Conservation (phyloP, 2,797 vertebrate genomes). For the Hippocampus kuda region DNA sequence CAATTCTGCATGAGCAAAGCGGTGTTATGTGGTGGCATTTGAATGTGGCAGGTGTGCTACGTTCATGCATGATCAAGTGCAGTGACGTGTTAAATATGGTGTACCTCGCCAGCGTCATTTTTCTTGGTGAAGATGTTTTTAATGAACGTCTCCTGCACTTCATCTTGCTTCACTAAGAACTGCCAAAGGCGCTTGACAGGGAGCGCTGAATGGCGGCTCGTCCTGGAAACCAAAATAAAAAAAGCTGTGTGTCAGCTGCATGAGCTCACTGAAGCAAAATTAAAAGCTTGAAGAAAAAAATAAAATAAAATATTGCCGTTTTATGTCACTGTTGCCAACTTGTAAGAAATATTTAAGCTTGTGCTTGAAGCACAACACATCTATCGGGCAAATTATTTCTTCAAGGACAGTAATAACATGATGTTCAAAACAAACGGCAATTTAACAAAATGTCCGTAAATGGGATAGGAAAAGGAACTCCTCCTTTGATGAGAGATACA, state of each 20-base stretch:
- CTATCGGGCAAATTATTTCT: slow-evolving; percentile 1
- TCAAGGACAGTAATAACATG: neutral
- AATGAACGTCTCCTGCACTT: slow-evolving; percentile 94
- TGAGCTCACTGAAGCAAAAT: slow-evolving; percentile 20
- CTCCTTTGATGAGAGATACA: neutral
- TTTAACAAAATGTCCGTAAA: neutral
- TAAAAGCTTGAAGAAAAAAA: neutral
- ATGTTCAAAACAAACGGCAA: neutral
- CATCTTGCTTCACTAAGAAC: slow-evolving; percentile 90
- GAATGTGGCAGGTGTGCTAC: slow-evolving; percentile 10
- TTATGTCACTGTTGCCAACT: neutral
- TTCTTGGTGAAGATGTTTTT: slow-evolving; percentile 93
- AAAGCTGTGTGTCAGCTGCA: slow-evolving; percentile 8
- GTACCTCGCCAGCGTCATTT: slow-evolving; percentile 77
- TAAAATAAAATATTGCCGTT: neutral
- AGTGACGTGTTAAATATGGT: slow-evolving; percentile 9
- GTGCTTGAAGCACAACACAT: slow-evolving; percentile 1
- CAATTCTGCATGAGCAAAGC: slow-evolving; percentile 1
- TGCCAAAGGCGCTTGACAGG: slow-evolving; percentile 94
- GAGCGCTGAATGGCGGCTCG: slow-evolving; percentile 71
- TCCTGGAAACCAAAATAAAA: slow-evolving; percentile 60
- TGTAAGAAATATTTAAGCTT: neutral
- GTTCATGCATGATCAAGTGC: slow-evolving; percentile 22
- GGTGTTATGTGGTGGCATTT: slow-evolving; percentile 30
- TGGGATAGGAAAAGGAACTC: neutral